These are phyloP conservation scores for Drosophila yakuba DNA, from an alignment of 1,140 invertebrate genomes.

Conservation along the genomic window DNA sequence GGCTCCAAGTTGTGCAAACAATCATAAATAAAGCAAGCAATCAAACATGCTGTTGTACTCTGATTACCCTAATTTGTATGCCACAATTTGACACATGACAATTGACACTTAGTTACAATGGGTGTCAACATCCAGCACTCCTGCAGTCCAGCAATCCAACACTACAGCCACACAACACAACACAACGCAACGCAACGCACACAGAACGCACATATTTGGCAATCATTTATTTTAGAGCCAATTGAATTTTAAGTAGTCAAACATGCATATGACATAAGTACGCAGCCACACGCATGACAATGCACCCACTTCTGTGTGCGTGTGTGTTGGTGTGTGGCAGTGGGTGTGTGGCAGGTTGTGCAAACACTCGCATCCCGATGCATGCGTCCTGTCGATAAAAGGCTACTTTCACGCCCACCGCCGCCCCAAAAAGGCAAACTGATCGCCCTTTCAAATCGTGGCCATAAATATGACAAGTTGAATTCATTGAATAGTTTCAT, in stretches of 20 bases:
- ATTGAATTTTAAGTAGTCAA: slow-evolving; percentile 67
- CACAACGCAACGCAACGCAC: neutral
- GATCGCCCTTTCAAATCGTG: slow-evolving; percentile 13
- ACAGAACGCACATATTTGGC: slow-evolving; percentile 50
- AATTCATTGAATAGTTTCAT: slow-evolving; percentile 51
- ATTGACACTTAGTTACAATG: slow-evolving; percentile 68
- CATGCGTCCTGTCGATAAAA: slow-evolving; percentile 47
- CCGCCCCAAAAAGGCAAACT: neutral
- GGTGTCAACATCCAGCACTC: slow-evolving; percentile 17
- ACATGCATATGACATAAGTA: slow-evolving; percentile 58
- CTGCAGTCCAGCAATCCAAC: neutral
- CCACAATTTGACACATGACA: slow-evolving; percentile 69
- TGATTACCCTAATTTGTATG: slow-evolving; percentile 69
- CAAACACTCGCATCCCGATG: slow-evolving; percentile 16
- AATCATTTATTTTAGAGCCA: slow-evolving; percentile 64
- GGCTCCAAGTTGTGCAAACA: slow-evolving; percentile 52
- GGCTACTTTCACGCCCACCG: neutral
- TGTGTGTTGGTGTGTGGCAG: no score
- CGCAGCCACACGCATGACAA: slow-evolving; percentile 19
- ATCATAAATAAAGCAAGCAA: slow-evolving; percentile 69
- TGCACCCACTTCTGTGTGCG: neutral
- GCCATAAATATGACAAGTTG: slow-evolving; percentile 61
- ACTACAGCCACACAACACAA: slow-evolving; percentile 5
- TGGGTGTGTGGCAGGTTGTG: neutral
- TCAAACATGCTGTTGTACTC: slow-evolving; percentile 65